Base-by-base conservation (phyloP, 2,888 invertebrate species). In the Leptinotarsa rubiginosa region DNA sequence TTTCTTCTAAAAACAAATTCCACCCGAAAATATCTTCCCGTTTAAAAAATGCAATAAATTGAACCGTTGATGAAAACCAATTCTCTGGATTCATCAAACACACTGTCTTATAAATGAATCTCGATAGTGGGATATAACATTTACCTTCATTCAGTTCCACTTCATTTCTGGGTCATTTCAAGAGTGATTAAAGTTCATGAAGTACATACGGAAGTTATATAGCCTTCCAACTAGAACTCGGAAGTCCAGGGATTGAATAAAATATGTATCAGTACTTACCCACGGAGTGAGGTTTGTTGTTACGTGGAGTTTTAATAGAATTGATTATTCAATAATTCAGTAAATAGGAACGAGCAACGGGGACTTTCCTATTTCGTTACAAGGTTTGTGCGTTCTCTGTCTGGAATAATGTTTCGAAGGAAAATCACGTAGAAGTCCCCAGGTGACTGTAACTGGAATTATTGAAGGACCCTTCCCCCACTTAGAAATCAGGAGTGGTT, bases 181-280 rank as follows among this genome's bases (percentile, higher is more conserved):
- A n/a, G 20, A 13, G 62, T n/a, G 25, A 62, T 62, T 62, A 16
- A 62, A 62, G 41, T 41, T 31, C 41, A 41, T 41, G 16, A 41
- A 62, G 62, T 41, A 31, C 31, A 62, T 18, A 4, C n/a, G 62
- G 41, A 62, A 62, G 62, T 62, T 31, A 31, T 10, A 20, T 62
- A 62, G 62, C 31, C 25, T 31, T 41, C 62, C 41, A 25, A n/a
- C 62, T 62, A n/a, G 41, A 41, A 22, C 56, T 56, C 56, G 56
- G 22, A 56, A 62, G 62, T 62, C 62, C 62, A 25, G n/a, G 31
- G 31, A 62, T 62, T 62, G 25, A 62, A 62, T 62, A 25, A 62
- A 62, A 62, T 62, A 62, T 62, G 31, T 31, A n/a, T 41, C 56
- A 10, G 41, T 62, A 31, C 31, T 15, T 31, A 12, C 56, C 41